phyloP scores from a whole-genome alignment of 2,888 invertebrate species.

The Acheta domesticus region DNA sequence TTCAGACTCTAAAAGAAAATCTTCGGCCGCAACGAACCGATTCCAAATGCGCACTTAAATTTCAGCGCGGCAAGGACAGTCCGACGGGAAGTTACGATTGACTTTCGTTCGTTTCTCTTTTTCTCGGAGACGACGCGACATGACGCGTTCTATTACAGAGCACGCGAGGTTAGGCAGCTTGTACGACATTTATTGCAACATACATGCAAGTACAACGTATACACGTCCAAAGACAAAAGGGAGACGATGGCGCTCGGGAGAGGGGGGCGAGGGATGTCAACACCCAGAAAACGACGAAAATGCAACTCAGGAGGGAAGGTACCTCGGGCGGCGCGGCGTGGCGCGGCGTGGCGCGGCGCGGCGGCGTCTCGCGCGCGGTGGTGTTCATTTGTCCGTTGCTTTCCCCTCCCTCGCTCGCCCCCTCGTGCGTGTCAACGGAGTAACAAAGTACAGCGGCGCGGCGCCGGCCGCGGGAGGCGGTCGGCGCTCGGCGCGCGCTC shows the following conservation, averaged over 20 bases:
- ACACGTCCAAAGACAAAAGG: not conserved
- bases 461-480: not conserved
- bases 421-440: not conserved
- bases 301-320: too few relatives aligned
- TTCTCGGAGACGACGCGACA: too few relatives aligned
- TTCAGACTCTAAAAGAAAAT: too few relatives aligned
- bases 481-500: not conserved
- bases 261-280: too few relatives aligned
- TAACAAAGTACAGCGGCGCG: not conserved
- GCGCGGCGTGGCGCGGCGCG: not conserved
- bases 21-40: not conserved
- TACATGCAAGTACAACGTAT: slow-evolving; percentile 2
- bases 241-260: not conserved
- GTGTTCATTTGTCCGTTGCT: not conserved
- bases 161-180: too few relatives aligned
- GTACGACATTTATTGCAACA: not conserved
- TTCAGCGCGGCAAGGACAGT: too few relatives aligned
- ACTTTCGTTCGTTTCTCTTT: too few relatives aligned
- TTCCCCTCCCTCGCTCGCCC: not conserved
- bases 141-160: too few relatives aligned
- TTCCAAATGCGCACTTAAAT: too few relatives aligned
- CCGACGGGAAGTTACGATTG: too few relatives aligned
- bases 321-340: not conserved
- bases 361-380: too few relatives aligned
- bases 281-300: too few relatives aligned